A percentile compares a stretch with the other conserved stretches of the same genome.
Evolutionary conservation across 64 coral and sea anemone genomes (phyloP).

Genomic region (Pocillopora damicornis): DNA sequence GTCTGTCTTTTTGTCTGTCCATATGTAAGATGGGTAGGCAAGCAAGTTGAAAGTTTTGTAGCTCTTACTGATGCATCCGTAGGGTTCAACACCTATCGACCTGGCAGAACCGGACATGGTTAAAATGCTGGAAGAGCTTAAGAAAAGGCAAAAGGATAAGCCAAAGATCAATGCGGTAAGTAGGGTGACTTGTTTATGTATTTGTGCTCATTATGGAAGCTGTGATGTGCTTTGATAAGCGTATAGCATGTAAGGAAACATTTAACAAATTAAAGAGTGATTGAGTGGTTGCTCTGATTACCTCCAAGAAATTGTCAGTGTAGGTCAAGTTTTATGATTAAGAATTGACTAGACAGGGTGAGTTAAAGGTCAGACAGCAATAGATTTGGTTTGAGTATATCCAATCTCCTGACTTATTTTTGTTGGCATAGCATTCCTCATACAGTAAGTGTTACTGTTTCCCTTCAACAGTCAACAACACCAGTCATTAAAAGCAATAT

Average conservation of each 20-base stretch:
- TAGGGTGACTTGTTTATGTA: background rate
- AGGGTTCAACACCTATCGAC: slow-evolving; percentile 97
- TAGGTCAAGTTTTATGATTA: background rate
- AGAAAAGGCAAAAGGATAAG: slow-evolving; percentile 95
- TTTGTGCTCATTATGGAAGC: no score
- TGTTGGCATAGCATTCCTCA: no score
- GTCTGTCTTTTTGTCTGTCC: no score
- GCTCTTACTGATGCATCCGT: background rate
- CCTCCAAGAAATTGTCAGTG: no score
- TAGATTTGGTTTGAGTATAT: no score
- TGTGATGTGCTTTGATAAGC: no score
- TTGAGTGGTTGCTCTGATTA: no score
- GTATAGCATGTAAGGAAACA: no score
- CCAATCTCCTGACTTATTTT: no score
- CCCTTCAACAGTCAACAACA: slow-evolving; percentile 57
- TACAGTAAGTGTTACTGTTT: background rate
- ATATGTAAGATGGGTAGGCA: no score
- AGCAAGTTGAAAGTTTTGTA: background rate
- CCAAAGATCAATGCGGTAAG: slow-evolving; percentile 91
- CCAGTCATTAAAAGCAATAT: slow-evolving; percentile 84
- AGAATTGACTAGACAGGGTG: background rate
- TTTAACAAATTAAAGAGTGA: no score
- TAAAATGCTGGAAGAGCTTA: slow-evolving; percentile 97
- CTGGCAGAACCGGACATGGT: slow-evolving; percentile 99
- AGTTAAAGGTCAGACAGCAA: no score